phyloP scores from a whole-genome alignment of 2,113 vertebrate species.

The Sander vitreus region DNA sequence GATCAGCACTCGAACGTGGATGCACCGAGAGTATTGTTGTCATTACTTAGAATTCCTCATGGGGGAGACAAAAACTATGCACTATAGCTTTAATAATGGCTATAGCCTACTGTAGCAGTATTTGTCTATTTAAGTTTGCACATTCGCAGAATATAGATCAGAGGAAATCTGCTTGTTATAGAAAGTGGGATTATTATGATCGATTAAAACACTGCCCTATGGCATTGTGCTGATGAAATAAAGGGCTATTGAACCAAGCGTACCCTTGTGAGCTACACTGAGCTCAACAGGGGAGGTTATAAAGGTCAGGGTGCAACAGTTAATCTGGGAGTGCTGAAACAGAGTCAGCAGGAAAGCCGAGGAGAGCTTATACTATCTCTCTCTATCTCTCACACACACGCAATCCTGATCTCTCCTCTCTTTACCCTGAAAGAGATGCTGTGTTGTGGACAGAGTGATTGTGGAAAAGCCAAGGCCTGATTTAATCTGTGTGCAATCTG shows the following conservation, averaged over 20 bases:
- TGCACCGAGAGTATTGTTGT: no score
- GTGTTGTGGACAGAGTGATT: slow-evolving; percentile 43
- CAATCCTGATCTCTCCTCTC: slow-evolving; percentile 18
- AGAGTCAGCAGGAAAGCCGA: slow-evolving; percentile 51
- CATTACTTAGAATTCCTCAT: no score
- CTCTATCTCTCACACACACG: slow-evolving; percentile 1
- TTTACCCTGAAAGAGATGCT: slow-evolving; percentile 50
- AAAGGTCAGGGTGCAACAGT: slow-evolving; percentile 76
- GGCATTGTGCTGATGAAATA: slow-evolving; percentile 57
- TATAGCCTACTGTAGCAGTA: neutral
- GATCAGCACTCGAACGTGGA: no score
- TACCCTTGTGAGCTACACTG: slow-evolving; percentile 40
- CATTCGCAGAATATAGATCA: slow-evolving; percentile 25
- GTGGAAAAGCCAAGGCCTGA: slow-evolving; percentile 50
- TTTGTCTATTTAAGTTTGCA: slow-evolving; percentile 24
- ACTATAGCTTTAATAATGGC: neutral
- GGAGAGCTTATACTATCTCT: slow-evolving; percentile 31
- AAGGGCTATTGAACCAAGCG: slow-evolving; percentile 52
- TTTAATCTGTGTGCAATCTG: slow-evolving; percentile 63
- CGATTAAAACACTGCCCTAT: slow-evolving; percentile 34
- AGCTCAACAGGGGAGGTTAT: slow-evolving; percentile 70
- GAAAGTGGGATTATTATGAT: slow-evolving; percentile 44
- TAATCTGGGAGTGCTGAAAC: slow-evolving; percentile 69
- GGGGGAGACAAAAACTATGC: no score
- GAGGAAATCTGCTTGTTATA: slow-evolving; percentile 40